Percentiles rank a stretch among this genome's conserved stretches.
Evolutionary conservation across 2,888 invertebrate species (phyloP).

Genomic region (Marronus borbonicus): DNA sequence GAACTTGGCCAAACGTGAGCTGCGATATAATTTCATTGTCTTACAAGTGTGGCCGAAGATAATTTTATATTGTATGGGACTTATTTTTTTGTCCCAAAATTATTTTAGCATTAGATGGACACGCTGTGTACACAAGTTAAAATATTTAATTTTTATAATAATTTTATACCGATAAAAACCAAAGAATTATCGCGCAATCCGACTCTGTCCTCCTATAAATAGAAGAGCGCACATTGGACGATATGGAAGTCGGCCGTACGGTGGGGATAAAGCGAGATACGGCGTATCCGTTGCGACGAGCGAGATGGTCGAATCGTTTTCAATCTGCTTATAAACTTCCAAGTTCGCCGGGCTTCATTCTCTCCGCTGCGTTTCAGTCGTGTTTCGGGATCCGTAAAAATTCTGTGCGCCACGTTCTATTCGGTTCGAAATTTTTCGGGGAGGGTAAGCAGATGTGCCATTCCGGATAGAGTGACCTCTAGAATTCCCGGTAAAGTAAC

Average conservation of each 20-base stretch:
- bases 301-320: constrained; percentile 22
- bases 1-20: too few species aligned
- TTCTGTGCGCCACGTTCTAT: neutral
- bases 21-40: too few species aligned
- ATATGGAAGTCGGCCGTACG: constrained; percentile 11
- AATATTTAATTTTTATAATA: neutral
- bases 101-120: too few species aligned
- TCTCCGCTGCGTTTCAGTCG: constrained; percentile 23
- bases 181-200: neutral
- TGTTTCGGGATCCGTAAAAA: constrained; percentile 29
- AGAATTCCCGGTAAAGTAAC: constrained; percentile 21
- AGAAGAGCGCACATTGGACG: constrained; percentile 47
- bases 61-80: too few species aligned
- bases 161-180: neutral
- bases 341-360: constrained; percentile 33
- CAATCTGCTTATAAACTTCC: constrained; percentile 41
- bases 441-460: constrained; percentile 32
- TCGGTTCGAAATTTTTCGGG: constrained; percentile 4
- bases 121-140: too few species aligned
- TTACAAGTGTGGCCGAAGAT: too few species aligned
- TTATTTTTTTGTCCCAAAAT: too few species aligned
- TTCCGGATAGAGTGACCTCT: constrained; percentile 31
- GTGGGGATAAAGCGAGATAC: constrained; percentile 45
- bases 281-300: neutral
- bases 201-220: constrained; percentile 45